phyloP scores from a whole-genome alignment of 2,113 vertebrate species.

The Phodopus roborovskii region DNA sequence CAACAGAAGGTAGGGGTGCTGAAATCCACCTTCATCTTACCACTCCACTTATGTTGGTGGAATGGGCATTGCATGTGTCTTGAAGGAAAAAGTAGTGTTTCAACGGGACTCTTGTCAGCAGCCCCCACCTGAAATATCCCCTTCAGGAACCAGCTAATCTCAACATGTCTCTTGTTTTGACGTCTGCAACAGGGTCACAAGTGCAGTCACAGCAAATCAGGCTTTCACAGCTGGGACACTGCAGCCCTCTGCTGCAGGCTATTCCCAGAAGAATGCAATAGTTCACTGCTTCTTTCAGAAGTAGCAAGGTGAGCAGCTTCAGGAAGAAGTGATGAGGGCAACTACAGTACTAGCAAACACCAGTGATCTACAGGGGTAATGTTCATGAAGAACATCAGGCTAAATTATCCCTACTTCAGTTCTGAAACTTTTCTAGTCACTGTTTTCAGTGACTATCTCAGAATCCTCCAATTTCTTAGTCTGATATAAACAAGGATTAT shows the following conservation, averaged over 20 bases:
- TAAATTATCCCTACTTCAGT: not conserved
- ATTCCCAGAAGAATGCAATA: conserved; percentile 99
- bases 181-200: conserved; percentile 96
- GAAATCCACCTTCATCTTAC: not conserved
- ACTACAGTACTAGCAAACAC: conserved; percentile 96
- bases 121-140: conserved; percentile 99
- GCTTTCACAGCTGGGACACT: conserved; percentile 89
- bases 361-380: conserved; percentile 97
- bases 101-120: conserved; percentile 99
- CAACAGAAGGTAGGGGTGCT: not conserved
- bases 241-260: conserved; percentile 91
- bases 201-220: conserved; percentile 92
- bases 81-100: conserved; percentile 99
- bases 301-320: conserved; percentile 98
- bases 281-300: conserved; percentile 99
- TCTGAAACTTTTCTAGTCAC: not conserved
- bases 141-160: conserved; percentile 91
- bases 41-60: conserved; percentile 94
- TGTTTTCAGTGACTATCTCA: not conserved
- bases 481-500: not conserved
- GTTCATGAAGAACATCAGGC: conserved; percentile 98
- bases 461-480: not conserved
- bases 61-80: conserved; percentile 99
- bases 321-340: conserved; percentile 89
- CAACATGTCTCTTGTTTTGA: conserved; percentile 99